Conservation (phyloP, 2,888 invertebrate genomes). For the Phasia obesa region DNA sequence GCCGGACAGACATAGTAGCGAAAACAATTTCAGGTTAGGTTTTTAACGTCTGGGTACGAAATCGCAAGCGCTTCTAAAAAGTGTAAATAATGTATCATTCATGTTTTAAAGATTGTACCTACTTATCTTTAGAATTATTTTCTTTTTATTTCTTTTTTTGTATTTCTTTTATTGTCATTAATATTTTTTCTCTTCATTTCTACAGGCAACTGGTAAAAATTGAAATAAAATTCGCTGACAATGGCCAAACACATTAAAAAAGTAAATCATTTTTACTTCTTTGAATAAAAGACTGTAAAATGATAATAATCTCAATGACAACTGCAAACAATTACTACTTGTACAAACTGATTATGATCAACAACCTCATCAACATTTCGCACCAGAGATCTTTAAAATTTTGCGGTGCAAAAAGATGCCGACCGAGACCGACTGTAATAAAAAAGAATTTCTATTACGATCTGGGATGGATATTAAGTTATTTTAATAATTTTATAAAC, state of each 20-base stretch:
- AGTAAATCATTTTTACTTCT: conserved; percentile 44
- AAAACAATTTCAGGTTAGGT: too few relatives aligned
- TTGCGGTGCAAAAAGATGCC: conserved; percentile 38
- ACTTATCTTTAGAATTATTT: not conserved
- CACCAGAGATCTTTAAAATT: conserved; percentile 50
- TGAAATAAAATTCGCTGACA: conserved; percentile 68
- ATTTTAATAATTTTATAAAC: conserved; percentile 48
- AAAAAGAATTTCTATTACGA: conserved; percentile 47
- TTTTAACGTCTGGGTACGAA: too few relatives aligned
- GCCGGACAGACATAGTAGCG: too few relatives aligned
- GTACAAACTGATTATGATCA: conserved; percentile 49
- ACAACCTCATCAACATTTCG: conserved; percentile 30
- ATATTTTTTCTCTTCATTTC: conserved; percentile 48
- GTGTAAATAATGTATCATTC: too few relatives aligned
- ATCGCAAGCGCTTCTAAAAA: too few relatives aligned
- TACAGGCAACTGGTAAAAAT: conserved; percentile 64
- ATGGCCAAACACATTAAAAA: conserved; percentile 51
- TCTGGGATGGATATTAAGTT: conserved; percentile 57
- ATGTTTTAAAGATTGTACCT: too few relatives aligned
- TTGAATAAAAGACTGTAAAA: conserved; percentile 62
- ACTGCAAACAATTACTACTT: conserved; percentile 45
- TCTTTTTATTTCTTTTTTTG: not conserved
- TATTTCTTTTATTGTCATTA: conserved; percentile 12
- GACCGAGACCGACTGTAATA: conserved; percentile 32
- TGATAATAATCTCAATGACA: conserved; percentile 56